Percentiles rank a stretch among this genome's conserved stretches.
These are phyloP conservation scores for Tenthredo notha DNA, from an alignment of 2,888 invertebrate species.

Conservation along the genomic window DNA sequence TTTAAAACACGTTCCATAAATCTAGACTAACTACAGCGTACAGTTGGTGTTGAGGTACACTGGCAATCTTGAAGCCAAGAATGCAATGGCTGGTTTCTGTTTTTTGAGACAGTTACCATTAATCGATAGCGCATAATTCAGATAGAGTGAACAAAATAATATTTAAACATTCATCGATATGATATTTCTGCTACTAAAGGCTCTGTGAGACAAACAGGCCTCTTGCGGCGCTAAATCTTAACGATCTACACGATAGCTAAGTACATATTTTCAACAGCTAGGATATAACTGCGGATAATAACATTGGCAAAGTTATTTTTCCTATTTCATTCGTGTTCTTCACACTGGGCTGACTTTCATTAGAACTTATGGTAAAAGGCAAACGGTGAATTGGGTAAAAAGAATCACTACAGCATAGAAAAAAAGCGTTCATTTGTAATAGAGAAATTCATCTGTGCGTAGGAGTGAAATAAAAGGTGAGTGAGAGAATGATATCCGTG, in stretches of 20 bases:
- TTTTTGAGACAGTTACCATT: background rate
- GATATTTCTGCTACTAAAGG: background rate
- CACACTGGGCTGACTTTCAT: background rate
- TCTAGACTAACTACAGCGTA: background rate
- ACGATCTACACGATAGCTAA: background rate
- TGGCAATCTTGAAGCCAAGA: conserved; percentile 38
- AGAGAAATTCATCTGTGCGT: conserved; percentile 8
- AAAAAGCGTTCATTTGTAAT: background rate
- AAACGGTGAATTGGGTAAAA: background rate
- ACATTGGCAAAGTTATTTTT: background rate
- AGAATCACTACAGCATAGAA: background rate
- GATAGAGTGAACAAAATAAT: background rate
- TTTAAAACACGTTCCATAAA: background rate
- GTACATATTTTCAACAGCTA: background rate
- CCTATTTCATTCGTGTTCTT: background rate
- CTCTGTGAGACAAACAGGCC: background rate
- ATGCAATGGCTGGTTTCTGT: background rate
- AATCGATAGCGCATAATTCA: background rate
- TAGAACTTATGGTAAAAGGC: background rate
- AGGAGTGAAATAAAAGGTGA: conserved; percentile 23
- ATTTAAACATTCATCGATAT: background rate
- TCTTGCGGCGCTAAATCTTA: background rate
- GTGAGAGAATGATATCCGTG: conserved; percentile 47
- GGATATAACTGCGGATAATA: background rate
- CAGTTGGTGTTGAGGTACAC: conserved; percentile 38